phyloP scores from a whole-genome alignment of 2,888 invertebrate genomes.

The Myopa tessellatipennis region DNA sequence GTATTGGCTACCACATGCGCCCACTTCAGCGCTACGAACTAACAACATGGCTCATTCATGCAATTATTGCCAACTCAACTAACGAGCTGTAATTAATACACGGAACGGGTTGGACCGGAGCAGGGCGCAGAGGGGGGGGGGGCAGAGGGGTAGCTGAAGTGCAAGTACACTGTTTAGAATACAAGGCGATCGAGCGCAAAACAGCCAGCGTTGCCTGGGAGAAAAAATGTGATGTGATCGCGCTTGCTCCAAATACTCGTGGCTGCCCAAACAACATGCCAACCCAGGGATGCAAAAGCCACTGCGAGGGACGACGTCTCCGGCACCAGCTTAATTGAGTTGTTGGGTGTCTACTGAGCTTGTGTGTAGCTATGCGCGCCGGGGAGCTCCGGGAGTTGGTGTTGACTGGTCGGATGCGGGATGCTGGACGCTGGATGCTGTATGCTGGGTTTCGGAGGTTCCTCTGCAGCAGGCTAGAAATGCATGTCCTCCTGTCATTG shows the following conservation, averaged over 20 bases:
- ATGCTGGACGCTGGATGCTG: slow-evolving; percentile 24
- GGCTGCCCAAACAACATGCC: slow-evolving; percentile 6
- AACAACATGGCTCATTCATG: slow-evolving; percentile 3
- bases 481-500: slow-evolving; percentile 50
- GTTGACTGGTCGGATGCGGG: not conserved
- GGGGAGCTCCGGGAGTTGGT: not conserved
- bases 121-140: not conserved
- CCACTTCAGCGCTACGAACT: slow-evolving; percentile 1
- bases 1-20: not conserved
- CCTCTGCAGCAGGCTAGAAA: slow-evolving; percentile 31
- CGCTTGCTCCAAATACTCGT: slow-evolving; percentile 34
- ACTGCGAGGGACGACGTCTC: not conserved
- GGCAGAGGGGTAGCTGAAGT: not conserved
- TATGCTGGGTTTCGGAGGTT: slow-evolving; percentile 15
- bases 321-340: slow-evolving; percentile 52
- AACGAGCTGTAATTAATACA: slow-evolving; percentile 41
- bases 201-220: not conserved
- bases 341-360: slow-evolving; percentile 53
- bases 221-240: slow-evolving; percentile 7
- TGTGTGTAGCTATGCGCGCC: slow-evolving; percentile 42
- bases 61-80: slow-evolving; percentile 32
- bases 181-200: slow-evolving; percentile 1
- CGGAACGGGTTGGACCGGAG: not conserved
- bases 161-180: slow-evolving; percentile 9
- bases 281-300: slow-evolving; percentile 5